Base-by-base conservation (phyloP, 1,140 invertebrate genomes). In the Neodiprion fabricii region DNA sequence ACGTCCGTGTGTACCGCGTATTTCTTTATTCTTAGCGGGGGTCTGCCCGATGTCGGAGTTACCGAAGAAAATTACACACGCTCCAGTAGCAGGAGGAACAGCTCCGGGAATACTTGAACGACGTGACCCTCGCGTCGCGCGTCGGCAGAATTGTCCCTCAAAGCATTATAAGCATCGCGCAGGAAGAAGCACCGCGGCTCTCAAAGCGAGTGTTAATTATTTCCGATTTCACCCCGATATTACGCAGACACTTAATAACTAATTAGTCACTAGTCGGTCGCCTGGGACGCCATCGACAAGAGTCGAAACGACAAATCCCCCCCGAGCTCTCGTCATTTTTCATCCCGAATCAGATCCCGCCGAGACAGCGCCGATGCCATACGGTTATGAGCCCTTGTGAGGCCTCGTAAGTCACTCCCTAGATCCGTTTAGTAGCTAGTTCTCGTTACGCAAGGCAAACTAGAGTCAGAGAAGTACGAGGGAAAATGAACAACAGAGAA, bases 121-220 rank as follows among this genome's bases (percentile, higher is more conserved):
- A 14, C 53, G 11, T 17, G 53, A 12, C 53, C 53, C 53, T 21
- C 17, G 17, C 17, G 17, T 21, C 17, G 17, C 53, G 53, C n/a
- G 53, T 61, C 53, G 53, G 53, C 53, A 17, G 53, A 17, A 4
- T 61, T 40, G 28, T 17, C 53, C 53, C 53, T 61, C 53, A 61
- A 61, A 61, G 53, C 53, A 12, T 12, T 14, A 61, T 14, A 61
- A 61, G n/a, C 53, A 12, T 17, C n/a, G 11, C 11, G n/a, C 28
- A 2, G 11, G 53, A 61, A 61, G n/a, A 61, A 61, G 9, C 53
- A 12, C 53, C 9, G 11, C 11, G n/a, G 7, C 53, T 14, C 53
- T 61, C 53, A 17, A 61, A 61, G 53, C 9, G 53, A 61, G 53
- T 61, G 53, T 61, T 61, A 61, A 61, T 61, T 61, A 61, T 61